Conservation (phyloP, 2,113 vertebrate species). For the Platichthys stellatus region DNA sequence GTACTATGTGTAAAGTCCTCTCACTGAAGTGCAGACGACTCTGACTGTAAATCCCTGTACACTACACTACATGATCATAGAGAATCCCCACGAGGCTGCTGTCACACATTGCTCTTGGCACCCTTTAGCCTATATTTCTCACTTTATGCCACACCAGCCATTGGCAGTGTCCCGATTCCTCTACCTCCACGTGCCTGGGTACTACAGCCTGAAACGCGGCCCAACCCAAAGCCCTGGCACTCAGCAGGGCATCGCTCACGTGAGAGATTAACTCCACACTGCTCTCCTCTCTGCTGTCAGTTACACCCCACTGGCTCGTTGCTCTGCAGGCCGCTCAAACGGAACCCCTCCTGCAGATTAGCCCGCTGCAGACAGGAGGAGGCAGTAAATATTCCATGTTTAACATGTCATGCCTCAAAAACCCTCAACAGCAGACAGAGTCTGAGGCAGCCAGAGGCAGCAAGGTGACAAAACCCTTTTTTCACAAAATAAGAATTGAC, state of each 20-base stretch:
- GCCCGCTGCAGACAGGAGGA: slow-evolving; percentile 21
- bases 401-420: slow-evolving; percentile 37
- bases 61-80: slow-evolving; percentile 28
- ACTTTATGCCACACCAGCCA: slow-evolving; percentile 44
- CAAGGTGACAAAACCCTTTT: slow-evolving; percentile 17
- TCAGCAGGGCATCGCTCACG: slow-evolving; percentile 47
- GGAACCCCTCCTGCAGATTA: slow-evolving; percentile 45
- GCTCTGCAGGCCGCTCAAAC: slow-evolving; percentile 24
- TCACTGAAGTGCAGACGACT: slow-evolving; percentile 10
- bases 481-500: slow-evolving; percentile 17
- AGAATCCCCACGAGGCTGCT: slow-evolving; percentile 56
- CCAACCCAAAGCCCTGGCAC: slow-evolving; percentile 42
- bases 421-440: slow-evolving; percentile 20
- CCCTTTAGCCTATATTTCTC: slow-evolving; percentile 59
- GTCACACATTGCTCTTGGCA: slow-evolving; percentile 59
- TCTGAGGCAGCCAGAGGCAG: not conserved
- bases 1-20: not conserved
- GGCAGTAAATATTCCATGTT: slow-evolving; percentile 12
- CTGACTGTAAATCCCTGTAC: slow-evolving; percentile 51
- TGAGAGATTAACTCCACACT: slow-evolving; percentile 63
- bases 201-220: slow-evolving; percentile 39
- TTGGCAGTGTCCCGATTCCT: slow-evolving; percentile 63
- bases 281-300: slow-evolving; percentile 54
- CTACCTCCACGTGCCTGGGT: slow-evolving; percentile 45
- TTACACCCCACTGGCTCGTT: slow-evolving; percentile 30